phyloP scores from a whole-genome alignment of 1,140 invertebrate species.

The Myzus persicae region DNA sequence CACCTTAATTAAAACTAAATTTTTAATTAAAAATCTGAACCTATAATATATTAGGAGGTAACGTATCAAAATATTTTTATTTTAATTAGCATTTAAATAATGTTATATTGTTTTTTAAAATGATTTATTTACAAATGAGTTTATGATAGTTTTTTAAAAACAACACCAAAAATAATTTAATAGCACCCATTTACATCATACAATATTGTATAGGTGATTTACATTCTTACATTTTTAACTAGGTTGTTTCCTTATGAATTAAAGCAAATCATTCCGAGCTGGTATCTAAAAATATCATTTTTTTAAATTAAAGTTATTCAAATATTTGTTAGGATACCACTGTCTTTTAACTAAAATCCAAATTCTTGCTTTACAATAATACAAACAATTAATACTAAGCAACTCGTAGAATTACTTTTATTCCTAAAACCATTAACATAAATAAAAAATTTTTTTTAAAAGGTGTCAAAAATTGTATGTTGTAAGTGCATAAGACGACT shows the following conservation, averaged over 20 bases:
- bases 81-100: background rate
- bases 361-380: background rate
- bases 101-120: background rate
- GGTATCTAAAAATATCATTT: background rate
- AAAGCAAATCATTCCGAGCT: background rate
- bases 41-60: background rate
- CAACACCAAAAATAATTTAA: background rate
- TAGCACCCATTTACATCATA: background rate
- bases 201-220: background rate
- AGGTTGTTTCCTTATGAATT: background rate
- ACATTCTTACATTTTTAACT: background rate
- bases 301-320: background rate
- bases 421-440: background rate
- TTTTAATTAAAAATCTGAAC: slow-evolving; percentile 25
- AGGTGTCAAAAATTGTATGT: background rate
- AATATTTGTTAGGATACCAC: background rate
- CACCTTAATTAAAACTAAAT: background rate
- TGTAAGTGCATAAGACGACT: background rate
- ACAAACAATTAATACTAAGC: background rate
- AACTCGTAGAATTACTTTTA: background rate
- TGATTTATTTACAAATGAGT: background rate
- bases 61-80: background rate
- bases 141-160: no score
- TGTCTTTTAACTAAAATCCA: background rate
- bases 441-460: background rate